Conservation (phyloP, 2,888 invertebrate species). For the Eulithis prunata region DNA sequence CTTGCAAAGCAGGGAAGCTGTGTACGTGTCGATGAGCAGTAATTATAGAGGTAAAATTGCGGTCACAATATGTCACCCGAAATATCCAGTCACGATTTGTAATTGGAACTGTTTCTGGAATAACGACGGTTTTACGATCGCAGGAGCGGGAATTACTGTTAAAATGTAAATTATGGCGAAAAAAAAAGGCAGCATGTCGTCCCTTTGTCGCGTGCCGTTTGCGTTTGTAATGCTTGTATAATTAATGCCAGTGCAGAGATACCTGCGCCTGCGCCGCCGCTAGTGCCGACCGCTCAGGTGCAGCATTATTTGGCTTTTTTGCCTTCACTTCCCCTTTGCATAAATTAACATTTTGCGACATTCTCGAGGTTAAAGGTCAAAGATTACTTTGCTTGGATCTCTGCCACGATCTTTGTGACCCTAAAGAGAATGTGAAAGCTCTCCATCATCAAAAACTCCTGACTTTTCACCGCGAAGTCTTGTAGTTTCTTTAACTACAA, state of each 20-base stretch:
- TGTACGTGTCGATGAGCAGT: constrained; percentile 73
- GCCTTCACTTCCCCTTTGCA: constrained; percentile 81
- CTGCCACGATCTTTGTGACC: neutral
- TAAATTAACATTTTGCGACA: constrained; percentile 75
- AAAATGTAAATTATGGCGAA: constrained; percentile 60
- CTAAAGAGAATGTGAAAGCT: neutral
- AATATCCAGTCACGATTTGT: constrained; percentile 68
- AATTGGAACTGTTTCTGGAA: constrained; percentile 57
- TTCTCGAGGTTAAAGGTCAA: constrained; percentile 46
- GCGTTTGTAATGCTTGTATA: constrained; percentile 61
- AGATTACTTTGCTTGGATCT: constrained; percentile 6
- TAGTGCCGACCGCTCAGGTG: constrained; percentile 68
- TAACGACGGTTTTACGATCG: constrained; percentile 36
- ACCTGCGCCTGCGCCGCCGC: constrained; percentile 55
- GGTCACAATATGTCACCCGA: constrained; percentile 59
- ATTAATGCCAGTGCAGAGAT: constrained; percentile 70
- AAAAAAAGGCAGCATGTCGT: constrained; percentile 51
- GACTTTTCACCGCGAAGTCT: constrained; percentile 43
- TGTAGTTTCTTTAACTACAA: constrained; percentile 12
- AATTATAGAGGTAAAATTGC: constrained; percentile 65
- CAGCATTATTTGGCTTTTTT: constrained; percentile 79
- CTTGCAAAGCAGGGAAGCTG: constrained; percentile 69
- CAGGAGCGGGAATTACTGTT: constrained; percentile 40
- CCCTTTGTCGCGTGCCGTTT: constrained; percentile 62
- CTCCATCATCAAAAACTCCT: neutral